phyloP scores from a whole-genome alignment of 2,888 invertebrate species.

The Epirrhoe alternata region DNA sequence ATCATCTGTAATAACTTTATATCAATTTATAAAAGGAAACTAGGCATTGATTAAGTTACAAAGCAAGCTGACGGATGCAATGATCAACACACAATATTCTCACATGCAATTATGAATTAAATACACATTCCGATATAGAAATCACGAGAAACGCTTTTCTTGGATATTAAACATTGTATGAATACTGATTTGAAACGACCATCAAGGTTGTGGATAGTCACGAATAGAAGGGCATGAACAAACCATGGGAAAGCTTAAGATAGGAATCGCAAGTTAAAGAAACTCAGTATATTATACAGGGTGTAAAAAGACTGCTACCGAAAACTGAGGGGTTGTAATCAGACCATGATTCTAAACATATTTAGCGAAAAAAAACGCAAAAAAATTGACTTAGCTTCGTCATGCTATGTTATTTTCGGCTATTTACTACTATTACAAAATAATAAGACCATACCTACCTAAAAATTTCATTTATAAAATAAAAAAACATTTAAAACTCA shows the following conservation, averaged over 20 bases:
- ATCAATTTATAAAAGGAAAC: neutral
- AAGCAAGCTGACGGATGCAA: neutral
- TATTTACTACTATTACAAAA: too few species aligned
- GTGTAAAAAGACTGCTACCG: too few species aligned
- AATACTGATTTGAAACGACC: slow-evolving; percentile 49
- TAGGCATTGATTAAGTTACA: neutral
- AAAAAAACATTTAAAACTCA: too few species aligned
- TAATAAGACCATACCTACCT: too few species aligned
- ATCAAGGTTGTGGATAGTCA: slow-evolving; percentile 60
- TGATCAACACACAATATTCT: slow-evolving; percentile 7
- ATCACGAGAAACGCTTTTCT: slow-evolving; percentile 55
- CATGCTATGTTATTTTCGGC: too few species aligned
- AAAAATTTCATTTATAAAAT: too few species aligned
- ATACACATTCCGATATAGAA: slow-evolving; percentile 34
- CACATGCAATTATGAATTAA: slow-evolving; percentile 28
- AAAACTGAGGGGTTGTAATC: too few species aligned
- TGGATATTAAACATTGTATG: slow-evolving; percentile 53
- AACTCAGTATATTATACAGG: too few species aligned
- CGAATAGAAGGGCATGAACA: slow-evolving; percentile 8
- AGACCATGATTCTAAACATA: too few species aligned
- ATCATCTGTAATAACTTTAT: neutral
- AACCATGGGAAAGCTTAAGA: neutral
- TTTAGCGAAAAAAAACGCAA: too few species aligned
- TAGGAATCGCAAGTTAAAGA: neutral
- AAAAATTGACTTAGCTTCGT: too few species aligned